Conservation (phyloP, 2,888 invertebrate genomes). For the Schrankia costaestrigalis region DNA sequence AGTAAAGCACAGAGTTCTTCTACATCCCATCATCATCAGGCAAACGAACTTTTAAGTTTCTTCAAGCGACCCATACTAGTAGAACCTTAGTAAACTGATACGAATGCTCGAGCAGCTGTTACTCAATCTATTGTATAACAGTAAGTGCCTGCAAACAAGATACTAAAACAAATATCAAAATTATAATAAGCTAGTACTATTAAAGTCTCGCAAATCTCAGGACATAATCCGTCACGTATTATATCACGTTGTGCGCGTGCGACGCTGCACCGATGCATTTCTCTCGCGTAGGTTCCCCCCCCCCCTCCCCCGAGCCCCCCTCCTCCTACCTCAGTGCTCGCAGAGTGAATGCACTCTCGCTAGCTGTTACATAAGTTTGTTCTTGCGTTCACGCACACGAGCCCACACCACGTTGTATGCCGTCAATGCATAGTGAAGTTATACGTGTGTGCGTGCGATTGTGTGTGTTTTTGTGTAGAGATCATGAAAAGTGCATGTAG, state of each 20-base stretch:
- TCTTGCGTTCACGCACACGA: slow-evolving; percentile 33
- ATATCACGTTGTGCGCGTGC: slow-evolving; percentile 44
- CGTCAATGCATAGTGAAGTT: slow-evolving; percentile 8
- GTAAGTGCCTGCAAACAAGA: neutral
- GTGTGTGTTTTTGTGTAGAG: slow-evolving; percentile 31
- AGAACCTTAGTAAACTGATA: too few species aligned
- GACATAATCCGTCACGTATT: slow-evolving; percentile 36
- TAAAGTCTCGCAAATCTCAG: slow-evolving; percentile 32
- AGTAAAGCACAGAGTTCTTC: too few species aligned
- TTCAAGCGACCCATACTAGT: too few species aligned
- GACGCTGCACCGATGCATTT: slow-evolving; percentile 64
- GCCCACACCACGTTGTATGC: slow-evolving; percentile 27
- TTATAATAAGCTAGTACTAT: slow-evolving; percentile 29
- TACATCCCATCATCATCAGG: too few species aligned
- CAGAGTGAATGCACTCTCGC: slow-evolving; percentile 76
- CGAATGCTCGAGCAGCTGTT: too few species aligned
- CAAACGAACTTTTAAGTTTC: too few species aligned
- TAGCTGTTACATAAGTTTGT: slow-evolving; percentile 62
- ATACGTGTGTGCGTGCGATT: slow-evolving; percentile 37
- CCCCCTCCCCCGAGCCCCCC: slow-evolving; percentile 12
- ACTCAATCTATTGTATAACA: too few species aligned
- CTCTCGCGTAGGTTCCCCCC: slow-evolving; percentile 25
- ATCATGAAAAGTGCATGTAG: slow-evolving; percentile 43
- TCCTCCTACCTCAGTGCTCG: slow-evolving; percentile 21
- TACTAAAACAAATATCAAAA: slow-evolving; percentile 28